phyloP scores from a whole-genome alignment of 2,797 vertebrate genomes.

The Podarcis lilfordi region DNA sequence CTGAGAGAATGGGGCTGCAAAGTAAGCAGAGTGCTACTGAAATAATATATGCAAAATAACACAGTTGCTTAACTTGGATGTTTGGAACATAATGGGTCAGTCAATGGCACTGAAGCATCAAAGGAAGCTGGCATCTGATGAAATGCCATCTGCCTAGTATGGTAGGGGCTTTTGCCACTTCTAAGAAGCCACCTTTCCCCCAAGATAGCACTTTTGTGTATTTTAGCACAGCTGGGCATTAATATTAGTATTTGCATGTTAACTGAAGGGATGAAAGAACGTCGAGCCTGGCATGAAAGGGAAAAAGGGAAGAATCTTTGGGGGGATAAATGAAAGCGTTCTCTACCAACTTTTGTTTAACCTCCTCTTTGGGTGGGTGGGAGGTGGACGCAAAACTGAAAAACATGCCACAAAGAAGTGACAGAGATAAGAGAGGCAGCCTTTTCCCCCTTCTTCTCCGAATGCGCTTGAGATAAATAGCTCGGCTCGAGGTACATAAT shows the following conservation, averaged over 20 bases:
- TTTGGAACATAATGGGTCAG: conserved; percentile 25
- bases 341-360: conserved; percentile 11
- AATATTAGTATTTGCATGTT: conserved; percentile 43
- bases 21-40: conserved; percentile 17
- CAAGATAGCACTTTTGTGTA: not conserved
- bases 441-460: conserved; percentile 36
- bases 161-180: conserved; percentile 9
- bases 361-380: conserved; percentile 13
- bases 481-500: not conserved
- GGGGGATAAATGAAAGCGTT: conserved; percentile 30
- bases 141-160: conserved; percentile 36
- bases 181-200: conserved; percentile 7
- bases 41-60: conserved; percentile 29
- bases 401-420: not conserved
- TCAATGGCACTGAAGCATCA: not conserved
- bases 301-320: conserved; percentile 32
- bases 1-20: not conserved
- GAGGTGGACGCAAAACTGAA: not conserved
- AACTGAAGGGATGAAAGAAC: conserved; percentile 36
- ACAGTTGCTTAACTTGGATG: conserved; percentile 44
- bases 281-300: conserved; percentile 18
- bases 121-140: conserved; percentile 32
- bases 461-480: conserved; percentile 7
- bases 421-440: conserved; percentile 19
- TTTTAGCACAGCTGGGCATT: conserved; percentile 44